These are phyloP conservation scores for Penaeus japonicus DNA, from an alignment of 1,140 invertebrate genomes.

Conservation along the genomic window DNA sequence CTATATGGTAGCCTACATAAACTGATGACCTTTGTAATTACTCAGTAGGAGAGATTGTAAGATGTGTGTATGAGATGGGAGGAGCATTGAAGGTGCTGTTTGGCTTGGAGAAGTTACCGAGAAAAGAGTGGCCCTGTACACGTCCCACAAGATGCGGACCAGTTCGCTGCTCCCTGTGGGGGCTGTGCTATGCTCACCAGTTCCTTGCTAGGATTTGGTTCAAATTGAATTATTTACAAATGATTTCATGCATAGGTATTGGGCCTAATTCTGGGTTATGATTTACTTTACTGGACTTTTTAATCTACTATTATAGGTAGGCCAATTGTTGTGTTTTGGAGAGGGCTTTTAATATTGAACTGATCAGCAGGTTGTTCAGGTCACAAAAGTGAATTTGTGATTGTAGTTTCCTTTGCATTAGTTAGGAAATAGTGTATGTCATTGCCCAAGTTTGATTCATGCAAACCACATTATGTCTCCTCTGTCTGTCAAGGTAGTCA, in stretches of 20 bases:
- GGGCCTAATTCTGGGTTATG: constrained; percentile 49
- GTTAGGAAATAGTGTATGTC: constrained; percentile 46
- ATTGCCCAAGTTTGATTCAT: constrained; percentile 52
- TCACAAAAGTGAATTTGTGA: constrained; percentile 46
- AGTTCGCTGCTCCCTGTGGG: constrained; percentile 18
- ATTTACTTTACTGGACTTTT: constrained; percentile 33
- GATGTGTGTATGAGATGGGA: constrained; percentile 6
- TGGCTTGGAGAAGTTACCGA: constrained; percentile 19
- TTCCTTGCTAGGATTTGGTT: constrained; percentile 18
- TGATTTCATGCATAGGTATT: constrained; percentile 41
- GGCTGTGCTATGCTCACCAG: constrained; percentile 14
- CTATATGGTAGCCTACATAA: constrained; percentile 44
- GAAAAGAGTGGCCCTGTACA: constrained; percentile 22
- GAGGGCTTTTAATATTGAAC: constrained; percentile 47
- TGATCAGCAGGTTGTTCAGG: constrained; percentile 40
- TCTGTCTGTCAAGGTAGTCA: constrained; percentile 43
- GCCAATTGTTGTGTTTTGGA: constrained; percentile 47
- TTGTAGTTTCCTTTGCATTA: constrained; percentile 50
- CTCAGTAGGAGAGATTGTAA: constrained; percentile 15
- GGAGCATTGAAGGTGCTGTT: constrained; percentile 17
- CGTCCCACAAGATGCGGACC: constrained; percentile 26
- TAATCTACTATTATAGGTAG: constrained; percentile 37
- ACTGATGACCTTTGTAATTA: constrained; percentile 36
- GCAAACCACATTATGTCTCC: constrained; percentile 47
- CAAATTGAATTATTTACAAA: constrained; percentile 25